A percentile compares a stretch with the other conserved stretches of the same genome.
These are phyloP conservation scores for Dendropsophus ebraccatus DNA, from an alignment of 2,113 vertebrate genomes.

Conservation along the genomic window DNA sequence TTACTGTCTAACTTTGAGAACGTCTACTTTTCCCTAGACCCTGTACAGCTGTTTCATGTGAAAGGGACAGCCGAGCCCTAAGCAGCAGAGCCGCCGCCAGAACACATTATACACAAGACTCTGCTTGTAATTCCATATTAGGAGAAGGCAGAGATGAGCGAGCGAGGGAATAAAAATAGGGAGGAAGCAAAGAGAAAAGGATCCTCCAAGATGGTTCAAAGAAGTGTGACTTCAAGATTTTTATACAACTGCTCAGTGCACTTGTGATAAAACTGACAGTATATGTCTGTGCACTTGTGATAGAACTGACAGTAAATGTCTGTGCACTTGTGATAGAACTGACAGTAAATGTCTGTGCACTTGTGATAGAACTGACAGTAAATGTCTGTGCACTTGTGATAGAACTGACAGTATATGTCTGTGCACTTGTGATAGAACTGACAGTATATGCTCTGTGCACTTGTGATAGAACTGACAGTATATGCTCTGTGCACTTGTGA, in stretches of 20 bases:
- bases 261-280: no score
- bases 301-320: neutral
- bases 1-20: no score
- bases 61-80: neutral
- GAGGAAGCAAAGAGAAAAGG: neutral
- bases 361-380: no score
- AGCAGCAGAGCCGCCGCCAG: neutral
- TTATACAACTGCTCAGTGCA: no score
- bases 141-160: constrained; percentile 17
- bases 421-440: neutral
- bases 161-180: neutral
- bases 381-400: neutral
- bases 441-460: neutral
- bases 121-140: constrained; percentile 43
- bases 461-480: no score
- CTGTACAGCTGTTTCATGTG: neutral
- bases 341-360: no score
- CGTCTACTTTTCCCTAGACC: neutral
- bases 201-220: no score
- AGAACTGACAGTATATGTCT: neutral
- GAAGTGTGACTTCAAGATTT: neutral
- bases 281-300: no score
- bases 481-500: neutral
- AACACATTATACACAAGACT: neutral
- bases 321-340: neutral